Percentiles rank a stretch among this genome's conserved stretches.
Conservation (phyloP, 1,140 invertebrate genomes). For the Hestina assimilis region DNA sequence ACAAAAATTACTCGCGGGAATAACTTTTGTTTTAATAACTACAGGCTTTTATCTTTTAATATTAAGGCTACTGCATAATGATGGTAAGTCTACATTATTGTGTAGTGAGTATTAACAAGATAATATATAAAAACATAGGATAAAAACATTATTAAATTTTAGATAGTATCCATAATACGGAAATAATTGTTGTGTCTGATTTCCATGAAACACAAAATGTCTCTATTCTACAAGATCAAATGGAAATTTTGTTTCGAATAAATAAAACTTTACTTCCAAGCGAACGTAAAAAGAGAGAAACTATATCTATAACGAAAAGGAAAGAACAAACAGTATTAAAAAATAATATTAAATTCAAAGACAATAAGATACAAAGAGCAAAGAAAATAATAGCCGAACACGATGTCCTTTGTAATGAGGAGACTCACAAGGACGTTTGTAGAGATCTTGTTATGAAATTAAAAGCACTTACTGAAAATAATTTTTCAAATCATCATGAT, state of each 20-base stretch:
- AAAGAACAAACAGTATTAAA: background rate
- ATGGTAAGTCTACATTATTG: constrained; percentile 34
- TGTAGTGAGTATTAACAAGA: background rate
- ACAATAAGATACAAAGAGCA: constrained; percentile 43
- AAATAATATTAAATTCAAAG: constrained; percentile 29
- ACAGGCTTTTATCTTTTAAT: constrained; percentile 37
- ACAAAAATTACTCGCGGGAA: constrained; percentile 22
- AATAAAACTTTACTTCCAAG: constrained; percentile 34
- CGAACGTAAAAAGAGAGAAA: constrained; percentile 35
- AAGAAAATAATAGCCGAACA: constrained; percentile 53
- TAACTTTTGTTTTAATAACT: constrained; percentile 30
- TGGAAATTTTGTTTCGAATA: constrained; percentile 30
- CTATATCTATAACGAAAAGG: background rate
- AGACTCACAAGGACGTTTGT: constrained; percentile 43
- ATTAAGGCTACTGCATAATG: constrained; percentile 30
- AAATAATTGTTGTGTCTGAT: constrained; percentile 45
- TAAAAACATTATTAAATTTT: constrained; percentile 16
- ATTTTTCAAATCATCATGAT: constrained; percentile 13
- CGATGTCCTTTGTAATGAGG: constrained; percentile 45
- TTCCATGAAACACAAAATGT: constrained; percentile 39
- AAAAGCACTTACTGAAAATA: constrained; percentile 36
- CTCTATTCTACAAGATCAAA: constrained; percentile 33
- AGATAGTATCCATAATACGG: constrained; percentile 36
- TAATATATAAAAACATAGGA: background rate
- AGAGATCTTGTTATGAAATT: constrained; percentile 51